These are phyloP conservation scores for Schrankia costaestrigalis DNA, from an alignment of 2,888 invertebrate genomes.

Conservation along the genomic window DNA sequence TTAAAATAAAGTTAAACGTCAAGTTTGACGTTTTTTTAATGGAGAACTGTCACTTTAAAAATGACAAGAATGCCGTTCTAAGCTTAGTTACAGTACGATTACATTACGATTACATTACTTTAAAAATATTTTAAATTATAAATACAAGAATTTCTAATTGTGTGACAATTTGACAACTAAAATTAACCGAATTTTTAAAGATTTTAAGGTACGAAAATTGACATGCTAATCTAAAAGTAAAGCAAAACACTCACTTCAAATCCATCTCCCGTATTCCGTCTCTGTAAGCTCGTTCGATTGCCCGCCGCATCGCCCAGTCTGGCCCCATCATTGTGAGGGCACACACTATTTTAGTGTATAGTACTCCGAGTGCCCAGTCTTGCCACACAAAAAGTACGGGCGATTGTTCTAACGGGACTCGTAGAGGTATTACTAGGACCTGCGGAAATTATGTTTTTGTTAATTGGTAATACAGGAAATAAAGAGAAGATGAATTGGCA, in stretches of 20 bases:
- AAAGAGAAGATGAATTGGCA: too few species aligned
- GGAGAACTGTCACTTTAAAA: too few species aligned
- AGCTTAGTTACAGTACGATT: too few species aligned
- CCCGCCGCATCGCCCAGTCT: constrained; percentile 95
- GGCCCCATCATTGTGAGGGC: constrained; percentile 99
- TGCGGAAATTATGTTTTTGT: constrained; percentile 32
- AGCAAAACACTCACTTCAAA: constrained; percentile 76
- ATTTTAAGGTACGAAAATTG: neutral
- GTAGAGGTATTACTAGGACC: constrained; percentile 92
- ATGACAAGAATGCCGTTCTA: too few species aligned
- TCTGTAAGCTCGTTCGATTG: constrained; percentile 95
- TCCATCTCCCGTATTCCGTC: constrained; percentile 97
- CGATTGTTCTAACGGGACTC: constrained; percentile 95
- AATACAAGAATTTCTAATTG: too few species aligned
- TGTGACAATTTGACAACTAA: too few species aligned
- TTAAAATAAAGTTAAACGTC: too few species aligned
- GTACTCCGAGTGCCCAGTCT: constrained; percentile 98
- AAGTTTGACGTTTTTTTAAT: too few species aligned
- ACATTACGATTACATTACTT: too few species aligned
- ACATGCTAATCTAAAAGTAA: neutral
- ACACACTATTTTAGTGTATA: constrained; percentile 98
- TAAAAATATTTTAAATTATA: too few species aligned
- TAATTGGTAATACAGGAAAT: too few species aligned
- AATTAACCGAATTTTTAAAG: too few species aligned
- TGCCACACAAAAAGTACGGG: constrained; percentile 95